These are phyloP conservation scores for Halocynthia roretzi DNA, from an alignment of 23 tunicate genomes.

Conservation along the genomic window DNA sequence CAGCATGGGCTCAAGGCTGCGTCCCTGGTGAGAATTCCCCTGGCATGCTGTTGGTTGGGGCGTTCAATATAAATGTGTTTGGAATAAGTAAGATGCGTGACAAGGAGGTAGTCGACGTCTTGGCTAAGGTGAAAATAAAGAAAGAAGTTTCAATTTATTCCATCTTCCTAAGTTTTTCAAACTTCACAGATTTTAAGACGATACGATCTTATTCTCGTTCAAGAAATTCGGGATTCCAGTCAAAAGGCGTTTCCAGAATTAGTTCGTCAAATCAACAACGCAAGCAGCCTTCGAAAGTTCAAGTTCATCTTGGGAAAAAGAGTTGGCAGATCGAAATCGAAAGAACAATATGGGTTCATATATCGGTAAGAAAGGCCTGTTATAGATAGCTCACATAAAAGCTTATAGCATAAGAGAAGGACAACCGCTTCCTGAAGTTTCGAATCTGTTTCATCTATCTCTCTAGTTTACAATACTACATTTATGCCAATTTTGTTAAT, in stretches of 20 bases:
- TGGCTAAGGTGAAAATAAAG: slow-evolving; percentile 1
- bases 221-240: slow-evolving; percentile 47
- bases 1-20: too few relatives aligned
- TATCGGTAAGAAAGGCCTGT: slow-evolving; percentile 20
- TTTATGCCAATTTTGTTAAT: too few relatives aligned
- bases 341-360: slow-evolving; percentile 47
- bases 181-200: slow-evolving; percentile 22
- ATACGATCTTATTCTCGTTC: slow-evolving; percentile 29
- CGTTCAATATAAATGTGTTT: slow-evolving; percentile 22
- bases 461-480: too few relatives aligned
- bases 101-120: background rate
- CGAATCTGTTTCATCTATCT: too few relatives aligned
- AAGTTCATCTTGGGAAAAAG: slow-evolving; percentile 22
- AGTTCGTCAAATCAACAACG: slow-evolving; percentile 24
- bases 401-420: too few relatives aligned
- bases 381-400: too few relatives aligned
- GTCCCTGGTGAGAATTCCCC: too few relatives aligned
- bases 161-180: too few relatives aligned
- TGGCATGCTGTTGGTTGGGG: background rate
- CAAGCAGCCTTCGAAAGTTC: background rate
- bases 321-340: slow-evolving; percentile 24
- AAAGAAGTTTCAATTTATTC: too few relatives aligned
- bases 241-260: slow-evolving; percentile 56
- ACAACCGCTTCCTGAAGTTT: too few relatives aligned
- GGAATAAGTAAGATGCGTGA: slow-evolving; percentile 16